phyloP scores from a whole-genome alignment of 2,888 invertebrate species.

The Trichopoda pennipes region DNA sequence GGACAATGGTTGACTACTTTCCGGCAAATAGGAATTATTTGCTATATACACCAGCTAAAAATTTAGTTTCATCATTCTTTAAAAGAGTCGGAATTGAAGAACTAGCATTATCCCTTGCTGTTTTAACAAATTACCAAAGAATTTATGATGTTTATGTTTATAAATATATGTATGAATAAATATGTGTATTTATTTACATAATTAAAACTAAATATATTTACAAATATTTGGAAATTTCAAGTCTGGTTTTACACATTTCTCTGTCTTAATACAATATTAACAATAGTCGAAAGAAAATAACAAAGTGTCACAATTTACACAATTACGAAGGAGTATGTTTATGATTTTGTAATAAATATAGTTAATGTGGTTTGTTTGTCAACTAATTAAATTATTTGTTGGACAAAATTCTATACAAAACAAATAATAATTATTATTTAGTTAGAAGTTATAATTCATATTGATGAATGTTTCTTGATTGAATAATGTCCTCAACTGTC shows the following conservation, averaged over 20 bases:
- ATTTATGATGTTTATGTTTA: too few relatives aligned
- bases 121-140: too few relatives aligned
- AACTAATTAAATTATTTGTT: conserved; percentile 12
- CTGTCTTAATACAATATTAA: background rate
- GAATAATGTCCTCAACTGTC: conserved; percentile 40
- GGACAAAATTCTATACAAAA: background rate
- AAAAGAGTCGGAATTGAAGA: too few relatives aligned
- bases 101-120: too few relatives aligned
- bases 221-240: too few relatives aligned
- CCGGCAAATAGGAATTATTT: too few relatives aligned
- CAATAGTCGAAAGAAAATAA: background rate
- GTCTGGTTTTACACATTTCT: background rate
- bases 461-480: conserved; percentile 39
- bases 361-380: background rate
- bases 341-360: background rate
- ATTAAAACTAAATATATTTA: too few relatives aligned
- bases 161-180: too few relatives aligned
- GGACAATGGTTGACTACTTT: too few relatives aligned
- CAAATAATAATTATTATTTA: conserved; percentile 26
- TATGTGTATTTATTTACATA: too few relatives aligned
- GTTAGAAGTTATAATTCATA: conserved; percentile 18
- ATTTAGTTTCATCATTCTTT: too few relatives aligned
- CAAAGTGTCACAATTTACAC: background rate
- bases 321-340: background rate
- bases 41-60: too few relatives aligned